A percentile compares a stretch with the other conserved stretches of the same genome.
These are phyloP conservation scores for Protobothrops flavoviridis DNA, from an alignment of 2,113 vertebrate species.

Conservation along the genomic window DNA sequence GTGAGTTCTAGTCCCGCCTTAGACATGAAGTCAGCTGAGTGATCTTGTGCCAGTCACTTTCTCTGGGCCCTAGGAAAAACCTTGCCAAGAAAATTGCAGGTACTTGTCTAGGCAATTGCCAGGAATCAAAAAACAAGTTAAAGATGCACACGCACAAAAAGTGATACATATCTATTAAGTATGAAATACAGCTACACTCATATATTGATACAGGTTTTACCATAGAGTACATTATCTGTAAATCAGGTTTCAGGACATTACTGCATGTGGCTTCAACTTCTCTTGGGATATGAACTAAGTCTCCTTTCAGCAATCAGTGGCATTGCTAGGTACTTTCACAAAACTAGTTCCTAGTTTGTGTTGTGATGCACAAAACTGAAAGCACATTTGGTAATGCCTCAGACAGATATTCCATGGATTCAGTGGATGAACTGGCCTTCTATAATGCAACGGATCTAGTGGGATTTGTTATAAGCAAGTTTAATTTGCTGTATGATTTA, in stretches of 20 bases:
- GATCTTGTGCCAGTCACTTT: neutral
- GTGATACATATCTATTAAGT: neutral
- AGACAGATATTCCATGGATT: neutral
- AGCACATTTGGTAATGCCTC: neutral
- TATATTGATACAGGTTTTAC: neutral
- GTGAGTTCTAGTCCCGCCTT: neutral
- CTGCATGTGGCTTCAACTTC: neutral
- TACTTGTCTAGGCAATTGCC: too few species aligned
- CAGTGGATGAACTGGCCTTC: neutral
- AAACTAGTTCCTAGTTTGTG: neutral
- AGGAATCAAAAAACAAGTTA: neutral
- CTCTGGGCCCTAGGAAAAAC: neutral
- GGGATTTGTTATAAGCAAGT: constrained; percentile 12
- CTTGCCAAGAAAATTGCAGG: neutral
- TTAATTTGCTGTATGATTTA: constrained; percentile 27
- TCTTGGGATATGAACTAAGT: neutral
- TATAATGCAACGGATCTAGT: neutral
- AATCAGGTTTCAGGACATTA: neutral
- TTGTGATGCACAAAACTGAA: neutral
- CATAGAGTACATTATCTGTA: neutral
- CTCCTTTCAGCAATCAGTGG: neutral
- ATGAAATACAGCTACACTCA: neutral
- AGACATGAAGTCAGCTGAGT: neutral
- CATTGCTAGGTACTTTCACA: neutral
- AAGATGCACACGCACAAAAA: neutral